Evolutionary conservation across 2,797 vertebrate species (phyloP).

Genomic region (Nyctibius grandis): DNA sequence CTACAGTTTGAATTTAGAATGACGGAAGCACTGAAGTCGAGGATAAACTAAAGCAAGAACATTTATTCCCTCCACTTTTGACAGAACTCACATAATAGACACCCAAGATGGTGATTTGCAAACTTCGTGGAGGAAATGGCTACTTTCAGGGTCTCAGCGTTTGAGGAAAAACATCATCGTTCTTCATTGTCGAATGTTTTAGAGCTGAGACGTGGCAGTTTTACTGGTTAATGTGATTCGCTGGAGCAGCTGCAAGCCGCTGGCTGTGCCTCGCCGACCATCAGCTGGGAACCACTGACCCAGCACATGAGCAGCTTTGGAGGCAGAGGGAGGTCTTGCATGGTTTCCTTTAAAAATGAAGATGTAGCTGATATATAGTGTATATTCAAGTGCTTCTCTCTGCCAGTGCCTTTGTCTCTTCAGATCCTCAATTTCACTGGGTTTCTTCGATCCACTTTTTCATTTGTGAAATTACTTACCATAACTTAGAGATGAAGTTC

Average conservation of each 20-base stretch:
- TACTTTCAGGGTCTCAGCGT: not conserved
- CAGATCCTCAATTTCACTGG: not conserved
- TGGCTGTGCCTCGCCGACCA: rapidly evolving
- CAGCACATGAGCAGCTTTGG: not conserved
- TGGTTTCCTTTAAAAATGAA: not conserved
- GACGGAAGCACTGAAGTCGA: not conserved
- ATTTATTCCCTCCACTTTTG: not conserved
- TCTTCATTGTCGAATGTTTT: not conserved
- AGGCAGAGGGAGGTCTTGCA: not conserved
- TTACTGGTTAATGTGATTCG: not conserved
- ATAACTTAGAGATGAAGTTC: not conserved
- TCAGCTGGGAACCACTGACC: not conserved
- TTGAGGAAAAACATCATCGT: not conserved
- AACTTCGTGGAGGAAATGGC: not conserved
- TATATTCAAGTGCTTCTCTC: not conserved
- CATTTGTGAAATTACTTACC: not conserved
- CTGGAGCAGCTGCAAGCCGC: not conserved
- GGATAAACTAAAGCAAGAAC: not conserved
- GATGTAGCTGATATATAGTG: not conserved
- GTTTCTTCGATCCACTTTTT: not conserved
- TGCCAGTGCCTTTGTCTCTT: not conserved
- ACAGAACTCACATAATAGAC: not conserved
- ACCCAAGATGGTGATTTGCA: not conserved
- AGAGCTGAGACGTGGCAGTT: not conserved
- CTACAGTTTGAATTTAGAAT: not conserved